Conservation (phyloP, 2,113 vertebrate species). For the Probosciger aterrimus region DNA sequence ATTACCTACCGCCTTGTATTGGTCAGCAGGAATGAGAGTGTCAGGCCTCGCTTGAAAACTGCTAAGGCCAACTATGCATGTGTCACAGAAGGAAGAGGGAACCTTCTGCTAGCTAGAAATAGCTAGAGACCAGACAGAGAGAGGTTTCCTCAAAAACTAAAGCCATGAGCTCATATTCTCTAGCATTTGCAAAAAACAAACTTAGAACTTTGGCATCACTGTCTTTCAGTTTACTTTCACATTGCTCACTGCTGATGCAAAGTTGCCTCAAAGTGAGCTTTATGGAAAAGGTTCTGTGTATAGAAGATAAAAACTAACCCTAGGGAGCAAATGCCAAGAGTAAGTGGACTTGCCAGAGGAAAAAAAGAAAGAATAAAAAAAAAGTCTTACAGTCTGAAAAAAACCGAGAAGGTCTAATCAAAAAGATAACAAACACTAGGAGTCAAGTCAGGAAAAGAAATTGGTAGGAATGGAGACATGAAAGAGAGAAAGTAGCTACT, state of each 20-base stretch:
- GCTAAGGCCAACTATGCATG: background rate
- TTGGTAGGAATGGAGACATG: background rate
- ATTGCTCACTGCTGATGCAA: background rate
- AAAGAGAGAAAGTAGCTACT: background rate
- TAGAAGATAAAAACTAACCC: background rate
- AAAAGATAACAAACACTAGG: background rate
- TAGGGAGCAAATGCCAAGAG: background rate
- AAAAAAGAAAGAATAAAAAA: background rate
- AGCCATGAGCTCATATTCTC: background rate
- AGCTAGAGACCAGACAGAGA: background rate
- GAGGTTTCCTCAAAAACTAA: background rate
- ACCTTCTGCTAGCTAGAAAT: background rate
- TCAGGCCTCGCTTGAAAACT: background rate
- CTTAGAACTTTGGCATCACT: background rate
- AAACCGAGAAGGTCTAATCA: background rate
- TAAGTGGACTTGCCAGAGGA: background rate
- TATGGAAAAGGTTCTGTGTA: background rate
- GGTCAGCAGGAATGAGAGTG: background rate
- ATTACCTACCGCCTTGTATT: background rate
- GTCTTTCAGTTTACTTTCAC: background rate
- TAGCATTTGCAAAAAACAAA: background rate
- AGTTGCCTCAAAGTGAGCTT: background rate
- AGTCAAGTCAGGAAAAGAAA: background rate
- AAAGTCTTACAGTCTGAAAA: background rate
- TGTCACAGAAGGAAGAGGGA: background rate